These are phyloP conservation scores for Salvelinus namaycush DNA, from an alignment of 2,113 vertebrate species.

Conservation along the genomic window DNA sequence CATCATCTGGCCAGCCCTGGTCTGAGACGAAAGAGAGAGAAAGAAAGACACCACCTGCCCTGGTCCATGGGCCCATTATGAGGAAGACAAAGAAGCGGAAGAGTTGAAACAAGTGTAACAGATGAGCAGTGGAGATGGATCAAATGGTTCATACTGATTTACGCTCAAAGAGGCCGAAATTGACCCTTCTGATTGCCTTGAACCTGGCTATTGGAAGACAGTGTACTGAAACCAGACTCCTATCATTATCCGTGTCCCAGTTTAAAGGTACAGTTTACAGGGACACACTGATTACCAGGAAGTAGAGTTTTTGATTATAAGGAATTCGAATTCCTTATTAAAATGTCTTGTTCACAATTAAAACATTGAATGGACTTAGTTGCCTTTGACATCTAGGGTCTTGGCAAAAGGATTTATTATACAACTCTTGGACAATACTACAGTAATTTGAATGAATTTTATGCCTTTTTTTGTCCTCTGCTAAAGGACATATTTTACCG, in stretches of 20 bases:
- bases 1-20: no score
- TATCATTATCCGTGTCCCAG: background rate
- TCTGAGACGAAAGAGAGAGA: no score
- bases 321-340: background rate
- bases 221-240: background rate
- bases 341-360: background rate
- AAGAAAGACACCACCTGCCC: background rate
- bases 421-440: background rate
- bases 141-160: conserved; percentile 20
- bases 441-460: conserved; percentile 21
- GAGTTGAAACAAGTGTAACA: conserved; percentile 11
- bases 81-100: background rate
- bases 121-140: conserved; percentile 2
- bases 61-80: conserved; percentile 1
- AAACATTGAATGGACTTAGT: background rate
- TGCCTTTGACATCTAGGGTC: background rate
- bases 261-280: background rate
- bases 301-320: background rate
- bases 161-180: no score
- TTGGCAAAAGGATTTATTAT: background rate
- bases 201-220: no score
- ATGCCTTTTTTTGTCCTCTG: conserved; percentile 31
- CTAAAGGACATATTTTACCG: background rate
- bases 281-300: background rate
- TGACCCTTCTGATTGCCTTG: background rate